Conservation (phyloP, 1,140 invertebrate species). For the Samia ricini region DNA sequence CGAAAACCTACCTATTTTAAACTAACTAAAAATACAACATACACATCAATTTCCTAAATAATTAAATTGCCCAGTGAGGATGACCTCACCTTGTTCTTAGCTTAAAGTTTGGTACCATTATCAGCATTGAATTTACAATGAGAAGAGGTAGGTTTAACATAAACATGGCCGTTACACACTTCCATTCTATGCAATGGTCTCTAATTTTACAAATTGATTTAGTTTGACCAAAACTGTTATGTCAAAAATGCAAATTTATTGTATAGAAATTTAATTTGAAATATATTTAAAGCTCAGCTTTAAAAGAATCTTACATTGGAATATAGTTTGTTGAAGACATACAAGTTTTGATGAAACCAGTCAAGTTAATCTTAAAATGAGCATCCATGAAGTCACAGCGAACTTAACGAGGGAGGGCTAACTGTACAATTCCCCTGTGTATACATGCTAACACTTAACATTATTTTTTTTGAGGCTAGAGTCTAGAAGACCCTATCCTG, state of each 20-base stretch:
- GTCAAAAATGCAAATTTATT: conserved; percentile 39
- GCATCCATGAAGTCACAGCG: conserved; percentile 72
- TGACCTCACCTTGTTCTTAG: conserved; percentile 55
- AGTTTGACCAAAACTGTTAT: conserved; percentile 65
- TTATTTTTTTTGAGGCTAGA: conserved; percentile 72
- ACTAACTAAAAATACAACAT: conserved; percentile 79
- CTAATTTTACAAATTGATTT: conserved; percentile 71
- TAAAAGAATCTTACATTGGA: conserved; percentile 31
- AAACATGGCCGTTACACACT: conserved; percentile 48
- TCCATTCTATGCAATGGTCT: conserved; percentile 54
- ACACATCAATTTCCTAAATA: conserved; percentile 78
- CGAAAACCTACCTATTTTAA: conserved; percentile 76
- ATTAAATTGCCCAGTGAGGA: conserved; percentile 56
- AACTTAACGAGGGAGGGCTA: conserved; percentile 77
- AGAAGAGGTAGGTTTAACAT: conserved; percentile 76
- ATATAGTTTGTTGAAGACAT: conserved; percentile 42
- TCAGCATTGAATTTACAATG: conserved; percentile 78
- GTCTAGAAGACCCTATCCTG: conserved; percentile 65
- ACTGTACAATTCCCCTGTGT: conserved; percentile 76
- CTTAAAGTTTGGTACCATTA: conserved; percentile 74
- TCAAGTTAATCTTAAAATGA: conserved; percentile 64
- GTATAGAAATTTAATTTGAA: conserved; percentile 58
- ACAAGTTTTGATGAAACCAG: conserved; percentile 65
- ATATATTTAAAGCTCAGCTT: conserved; percentile 63
- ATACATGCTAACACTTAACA: conserved; percentile 77